Conservation (phyloP, 2,797 vertebrate genomes). For the Sparidentex hasta region DNA sequence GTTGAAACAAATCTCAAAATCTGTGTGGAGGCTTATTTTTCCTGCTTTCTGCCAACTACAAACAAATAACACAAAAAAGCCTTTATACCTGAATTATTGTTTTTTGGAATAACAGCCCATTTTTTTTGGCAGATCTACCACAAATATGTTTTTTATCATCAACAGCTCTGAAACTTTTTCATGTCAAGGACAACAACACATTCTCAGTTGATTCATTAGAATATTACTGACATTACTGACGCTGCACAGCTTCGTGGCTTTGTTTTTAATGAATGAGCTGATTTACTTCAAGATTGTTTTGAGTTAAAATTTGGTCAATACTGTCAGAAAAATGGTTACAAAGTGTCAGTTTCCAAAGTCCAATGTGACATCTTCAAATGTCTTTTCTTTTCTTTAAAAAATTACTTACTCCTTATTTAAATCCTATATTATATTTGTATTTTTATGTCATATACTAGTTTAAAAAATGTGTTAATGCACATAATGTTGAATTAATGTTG, state of each 20-base stretch:
- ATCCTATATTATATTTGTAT: too few species aligned
- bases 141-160: not conserved
- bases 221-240: too few species aligned
- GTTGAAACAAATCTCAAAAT: not conserved
- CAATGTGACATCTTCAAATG: not conserved
- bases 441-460: too few species aligned
- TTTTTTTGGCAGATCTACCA: not conserved
- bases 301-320: not conserved
- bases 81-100: constrained; percentile 1
- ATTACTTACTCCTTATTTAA: too few species aligned
- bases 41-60: not conserved
- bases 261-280: not conserved
- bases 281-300: not conserved
- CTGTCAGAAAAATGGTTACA: not conserved
- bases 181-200: not conserved
- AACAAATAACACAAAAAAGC: not conserved
- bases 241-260: not conserved
- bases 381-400: not conserved
- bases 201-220: too few species aligned
- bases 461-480: too few species aligned
- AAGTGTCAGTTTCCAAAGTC: not conserved
- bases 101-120: not conserved
- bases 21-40: not conserved
- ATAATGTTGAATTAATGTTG: too few species aligned
- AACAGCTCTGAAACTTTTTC: not conserved